These are phyloP conservation scores for Saccostrea cuccullata DNA, from an alignment of 1,140 invertebrate genomes.

Conservation along the genomic window DNA sequence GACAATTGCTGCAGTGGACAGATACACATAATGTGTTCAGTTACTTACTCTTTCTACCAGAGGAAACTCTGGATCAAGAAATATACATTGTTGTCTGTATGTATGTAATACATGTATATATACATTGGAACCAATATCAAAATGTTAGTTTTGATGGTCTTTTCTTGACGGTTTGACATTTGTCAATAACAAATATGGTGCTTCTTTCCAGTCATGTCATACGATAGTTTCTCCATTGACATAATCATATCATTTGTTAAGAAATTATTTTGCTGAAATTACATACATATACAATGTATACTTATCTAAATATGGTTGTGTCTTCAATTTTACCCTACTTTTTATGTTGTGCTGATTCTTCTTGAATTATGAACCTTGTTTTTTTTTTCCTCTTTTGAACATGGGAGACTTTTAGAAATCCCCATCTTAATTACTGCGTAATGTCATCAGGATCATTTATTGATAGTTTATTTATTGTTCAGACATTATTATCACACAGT, in stretches of 20 bases:
- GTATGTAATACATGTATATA: slow-evolving; percentile 10
- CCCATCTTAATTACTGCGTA: neutral
- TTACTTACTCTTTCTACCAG: slow-evolving; percentile 7
- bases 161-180: slow-evolving; percentile 29
- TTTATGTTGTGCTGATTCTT: slow-evolving; percentile 3
- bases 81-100: slow-evolving; percentile 11
- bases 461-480: neutral
- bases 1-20: slow-evolving; percentile 4
- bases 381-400: neutral
- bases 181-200: slow-evolving; percentile 32
- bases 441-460: neutral
- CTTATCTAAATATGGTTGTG: slow-evolving; percentile 30
- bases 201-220: slow-evolving; percentile 30
- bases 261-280: slow-evolving; percentile 4
- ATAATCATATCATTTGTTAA: slow-evolving; percentile 19
- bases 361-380: no score
- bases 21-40: slow-evolving; percentile 33
- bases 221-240: neutral
- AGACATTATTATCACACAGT: neutral
- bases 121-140: slow-evolving; percentile 27
- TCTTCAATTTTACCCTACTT: neutral
- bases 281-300: slow-evolving; percentile 25
- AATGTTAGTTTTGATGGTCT: slow-evolving; percentile 21
- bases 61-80: neutral
- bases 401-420: slow-evolving; percentile 16